These are phyloP conservation scores for Isoperla grammatica DNA, from an alignment of 2,888 invertebrate species.

Conservation along the genomic window DNA sequence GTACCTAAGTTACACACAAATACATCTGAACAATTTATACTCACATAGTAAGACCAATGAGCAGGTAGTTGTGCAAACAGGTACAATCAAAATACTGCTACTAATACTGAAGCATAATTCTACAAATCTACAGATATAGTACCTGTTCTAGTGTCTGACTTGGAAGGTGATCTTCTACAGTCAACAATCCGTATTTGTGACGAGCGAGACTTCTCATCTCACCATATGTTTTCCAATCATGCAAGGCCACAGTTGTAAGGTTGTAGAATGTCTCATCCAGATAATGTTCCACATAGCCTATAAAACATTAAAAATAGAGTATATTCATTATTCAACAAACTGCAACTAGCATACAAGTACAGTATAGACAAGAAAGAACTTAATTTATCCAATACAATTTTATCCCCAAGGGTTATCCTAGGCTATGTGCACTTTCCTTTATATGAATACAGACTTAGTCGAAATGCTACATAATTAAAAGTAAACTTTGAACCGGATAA, in stretches of 20 bases:
- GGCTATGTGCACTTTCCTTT: no score
- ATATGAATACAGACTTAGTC: no score
- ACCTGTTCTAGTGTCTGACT: slow-evolving; percentile 93
- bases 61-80: no score
- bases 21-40: no score
- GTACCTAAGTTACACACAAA: no score
- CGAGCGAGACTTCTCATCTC: slow-evolving; percentile 92
- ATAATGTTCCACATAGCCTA: slow-evolving; percentile 73
- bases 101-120: no score
- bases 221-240: slow-evolving; percentile 96
- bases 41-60: no score
- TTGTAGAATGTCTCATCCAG: slow-evolving; percentile 95
- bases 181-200: slow-evolving; percentile 71
- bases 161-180: slow-evolving; percentile 90
- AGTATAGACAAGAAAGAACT: not conserved
- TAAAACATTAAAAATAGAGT: slow-evolving; percentile 14
- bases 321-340: slow-evolving; percentile 36
- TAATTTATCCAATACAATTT: no score
- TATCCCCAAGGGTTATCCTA: no score
- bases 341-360: not conserved
- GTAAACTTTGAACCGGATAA: no score
- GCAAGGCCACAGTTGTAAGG: slow-evolving; percentile 91
- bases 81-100: no score
- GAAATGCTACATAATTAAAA: no score
- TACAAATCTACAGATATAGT: slow-evolving; percentile 6